Conservation (phyloP, 2,888 invertebrate genomes). For the Drosophila buzzatii region DNA sequence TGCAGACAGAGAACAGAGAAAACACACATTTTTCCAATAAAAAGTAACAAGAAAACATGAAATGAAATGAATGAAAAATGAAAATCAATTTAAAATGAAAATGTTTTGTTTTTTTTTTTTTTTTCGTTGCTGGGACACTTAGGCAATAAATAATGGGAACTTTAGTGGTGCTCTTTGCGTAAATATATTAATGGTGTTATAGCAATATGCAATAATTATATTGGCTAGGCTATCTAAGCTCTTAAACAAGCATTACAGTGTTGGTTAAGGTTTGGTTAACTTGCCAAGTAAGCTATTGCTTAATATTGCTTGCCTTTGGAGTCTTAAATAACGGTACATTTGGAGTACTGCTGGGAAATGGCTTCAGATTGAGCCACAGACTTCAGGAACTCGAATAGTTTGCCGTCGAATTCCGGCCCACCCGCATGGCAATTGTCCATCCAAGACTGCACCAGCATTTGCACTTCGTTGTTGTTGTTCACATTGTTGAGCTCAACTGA, state of each 20-base stretch:
- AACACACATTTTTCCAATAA: conserved; percentile 73
- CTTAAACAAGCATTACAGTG: too few species aligned
- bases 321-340: too few species aligned
- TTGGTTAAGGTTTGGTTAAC: too few species aligned
- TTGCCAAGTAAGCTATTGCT: too few species aligned
- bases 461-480: not conserved
- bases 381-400: not conserved
- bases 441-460: conserved; percentile 28
- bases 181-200: too few species aligned
- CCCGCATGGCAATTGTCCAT: conserved; percentile 35
- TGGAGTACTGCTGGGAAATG: not conserved
- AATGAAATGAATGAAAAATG: conserved; percentile 17
- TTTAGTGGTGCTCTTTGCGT: too few species aligned
- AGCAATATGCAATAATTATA: too few species aligned
- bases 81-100: conserved; percentile 8
- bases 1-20: conserved; percentile 53
- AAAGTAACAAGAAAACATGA: conserved; percentile 54
- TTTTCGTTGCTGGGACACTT: too few species aligned
- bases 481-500: conserved; percentile 22
- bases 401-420: conserved; percentile 33
- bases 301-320: too few species aligned
- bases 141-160: too few species aligned
- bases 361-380: not conserved
- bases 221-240: too few species aligned
- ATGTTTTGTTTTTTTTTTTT: not conserved